Base-by-base conservation (phyloP, 2,888 invertebrate genomes). In the Thymelicus acteon region DNA sequence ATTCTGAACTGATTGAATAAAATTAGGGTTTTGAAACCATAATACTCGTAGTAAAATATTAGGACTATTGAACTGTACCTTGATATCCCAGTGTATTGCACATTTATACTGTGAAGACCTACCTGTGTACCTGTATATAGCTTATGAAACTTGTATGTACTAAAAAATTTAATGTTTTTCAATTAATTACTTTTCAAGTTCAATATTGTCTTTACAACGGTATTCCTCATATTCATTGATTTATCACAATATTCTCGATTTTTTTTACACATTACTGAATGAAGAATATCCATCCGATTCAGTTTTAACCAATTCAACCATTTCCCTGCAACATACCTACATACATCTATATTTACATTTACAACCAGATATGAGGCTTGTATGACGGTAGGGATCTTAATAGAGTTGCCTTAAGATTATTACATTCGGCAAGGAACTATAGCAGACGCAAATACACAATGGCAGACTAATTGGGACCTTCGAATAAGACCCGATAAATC, bases 381-480 rank as follows among this genome's bases (percentile, higher is more conserved):
- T 71, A 60, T 65, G 70, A 44, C 70, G 70, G 70, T 37, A 79
- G 82, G 82, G 83, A 79, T 78, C 83, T 80, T 82, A 82, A 82
- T 82, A 79, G 82, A 81, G 79, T 81, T 79, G 77, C 76, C 78
- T 80, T 78, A 78, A 81, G 82, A 80, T 82, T 81, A 81, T 82
- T 81, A 81, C 80, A 81, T 80, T 77, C 72, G 73, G 71, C 73
- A 69, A 72, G 78, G 77, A 79, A 78, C 78, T 80, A 81, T 79
- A 78, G 78, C 72, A 78, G 79, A 78, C 77, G 71, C 78, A 75
- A 78, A 73, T 77, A 79, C 75, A 78, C 79, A 81, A 81, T 81
- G 75, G 78, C 73, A 74, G 71, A 76, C 78, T 81, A 81, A 81
- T 81, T 81, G 80, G 78, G 77, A 75, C 72, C 75, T 75, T 64